A percentile compares a stretch with the other conserved stretches of the same genome.
Evolutionary conservation across 1,140 invertebrate genomes (phyloP).

Genomic region (Caerostris darwini): DNA sequence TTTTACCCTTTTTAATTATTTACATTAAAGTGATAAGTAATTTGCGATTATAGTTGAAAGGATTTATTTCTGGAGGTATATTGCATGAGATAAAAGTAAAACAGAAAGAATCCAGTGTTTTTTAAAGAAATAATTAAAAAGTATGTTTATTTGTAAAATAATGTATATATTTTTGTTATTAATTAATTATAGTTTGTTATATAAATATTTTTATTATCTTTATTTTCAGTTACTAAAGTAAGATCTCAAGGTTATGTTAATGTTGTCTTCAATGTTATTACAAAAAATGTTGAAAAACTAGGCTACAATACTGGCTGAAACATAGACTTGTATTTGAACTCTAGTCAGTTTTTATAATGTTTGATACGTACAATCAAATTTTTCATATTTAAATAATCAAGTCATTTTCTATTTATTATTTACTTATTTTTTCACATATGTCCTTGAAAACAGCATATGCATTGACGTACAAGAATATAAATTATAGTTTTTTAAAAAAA

Average conservation of each 20-base stretch:
- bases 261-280: constrained; percentile 86
- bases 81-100: not conserved
- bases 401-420: no score
- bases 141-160: not conserved
- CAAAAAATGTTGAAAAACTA: constrained; percentile 87
- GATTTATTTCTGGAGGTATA: not conserved
- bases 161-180: not conserved
- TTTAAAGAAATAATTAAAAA: not conserved
- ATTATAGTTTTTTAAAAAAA: no score
- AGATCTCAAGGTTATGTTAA: constrained; percentile 86
- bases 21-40: not conserved
- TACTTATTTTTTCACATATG: no score
- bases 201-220: constrained; percentile 64
- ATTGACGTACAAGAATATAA: no score
- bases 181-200: not conserved
- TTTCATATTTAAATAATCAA: no score
- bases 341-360: not conserved
- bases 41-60: not conserved
- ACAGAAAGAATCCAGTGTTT: no score
- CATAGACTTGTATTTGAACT: not conserved
- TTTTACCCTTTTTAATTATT: no score
- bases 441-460: no score
- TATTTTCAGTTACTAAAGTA: constrained; percentile 87
- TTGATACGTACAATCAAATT: no score
- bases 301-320: constrained; percentile 83